phyloP scores from a whole-genome alignment of 2,797 vertebrate species.

The Chaetophractus vellerosus region DNA sequence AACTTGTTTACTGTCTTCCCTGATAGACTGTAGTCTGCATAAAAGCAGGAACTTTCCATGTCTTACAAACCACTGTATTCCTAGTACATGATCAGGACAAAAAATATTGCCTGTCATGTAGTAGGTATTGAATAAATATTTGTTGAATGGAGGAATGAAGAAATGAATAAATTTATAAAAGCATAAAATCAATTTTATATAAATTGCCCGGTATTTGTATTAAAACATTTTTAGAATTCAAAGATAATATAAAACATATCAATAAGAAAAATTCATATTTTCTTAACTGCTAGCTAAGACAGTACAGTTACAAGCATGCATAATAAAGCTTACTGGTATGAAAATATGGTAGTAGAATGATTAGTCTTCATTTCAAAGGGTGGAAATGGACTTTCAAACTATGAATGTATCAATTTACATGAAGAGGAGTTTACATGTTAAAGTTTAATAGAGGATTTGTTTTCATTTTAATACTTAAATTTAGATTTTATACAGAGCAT shows the following conservation, averaged over 20 bases:
- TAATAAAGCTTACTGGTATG: not conserved
- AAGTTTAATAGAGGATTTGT: not conserved
- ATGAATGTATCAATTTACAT: not conserved
- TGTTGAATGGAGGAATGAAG: not conserved
- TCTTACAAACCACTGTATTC: not conserved
- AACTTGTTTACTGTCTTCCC: not conserved
- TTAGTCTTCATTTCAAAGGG: conserved; percentile 3
- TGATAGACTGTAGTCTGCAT: not conserved
- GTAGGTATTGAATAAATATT: not conserved
- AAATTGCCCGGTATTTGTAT: not conserved
- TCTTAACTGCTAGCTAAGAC: not conserved
- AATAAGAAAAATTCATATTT: not conserved
- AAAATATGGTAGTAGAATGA: not conserved
- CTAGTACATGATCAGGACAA: not conserved
- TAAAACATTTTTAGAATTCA: not conserved
- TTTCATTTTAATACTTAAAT: not conserved
- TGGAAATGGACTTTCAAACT: not conserved
- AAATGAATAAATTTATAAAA: not conserved
- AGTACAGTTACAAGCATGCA: not conserved
- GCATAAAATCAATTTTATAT: not conserved
- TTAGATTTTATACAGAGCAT: not conserved
- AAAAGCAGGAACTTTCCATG: not conserved
- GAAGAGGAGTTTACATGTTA: not conserved
- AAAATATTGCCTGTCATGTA: not conserved
- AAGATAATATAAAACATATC: not conserved